These are phyloP conservation scores for Myrmecophaga tridactyla DNA, from an alignment of 2,113 vertebrate species.

Conservation along the genomic window DNA sequence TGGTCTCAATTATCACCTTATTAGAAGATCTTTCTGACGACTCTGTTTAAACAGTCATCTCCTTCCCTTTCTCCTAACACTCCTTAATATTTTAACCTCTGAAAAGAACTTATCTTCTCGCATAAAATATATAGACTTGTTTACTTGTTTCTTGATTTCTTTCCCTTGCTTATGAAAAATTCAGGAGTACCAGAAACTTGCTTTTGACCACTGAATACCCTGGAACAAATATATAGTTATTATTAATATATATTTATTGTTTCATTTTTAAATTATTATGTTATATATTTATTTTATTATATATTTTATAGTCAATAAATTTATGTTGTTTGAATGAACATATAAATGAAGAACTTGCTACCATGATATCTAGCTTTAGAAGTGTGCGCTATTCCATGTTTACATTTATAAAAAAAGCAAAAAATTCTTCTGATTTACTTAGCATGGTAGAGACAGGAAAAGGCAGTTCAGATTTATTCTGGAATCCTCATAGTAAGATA, in stretches of 20 bases:
- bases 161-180: background rate
- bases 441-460: background rate
- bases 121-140: background rate
- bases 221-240: background rate
- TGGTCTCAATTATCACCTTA: too few relatives aligned
- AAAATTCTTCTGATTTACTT: background rate
- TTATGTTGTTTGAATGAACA: background rate
- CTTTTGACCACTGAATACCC: background rate
- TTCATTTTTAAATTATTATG: background rate
- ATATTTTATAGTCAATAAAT: background rate
- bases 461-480: background rate
- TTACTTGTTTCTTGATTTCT: too few relatives aligned
- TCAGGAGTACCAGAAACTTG: background rate
- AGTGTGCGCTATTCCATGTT: background rate
- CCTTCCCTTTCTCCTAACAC: too few relatives aligned
- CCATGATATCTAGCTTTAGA: background rate
- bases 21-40: too few relatives aligned
- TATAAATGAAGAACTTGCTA: background rate
- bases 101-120: background rate
- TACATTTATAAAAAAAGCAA: background rate
- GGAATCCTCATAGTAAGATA: background rate
- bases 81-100: too few relatives aligned
- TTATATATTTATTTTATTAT: background rate
- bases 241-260: fast-evolving
- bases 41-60: too few relatives aligned